Base-by-base conservation (phyloP, 2,888 invertebrate species). In the Cantharis rufa region DNA sequence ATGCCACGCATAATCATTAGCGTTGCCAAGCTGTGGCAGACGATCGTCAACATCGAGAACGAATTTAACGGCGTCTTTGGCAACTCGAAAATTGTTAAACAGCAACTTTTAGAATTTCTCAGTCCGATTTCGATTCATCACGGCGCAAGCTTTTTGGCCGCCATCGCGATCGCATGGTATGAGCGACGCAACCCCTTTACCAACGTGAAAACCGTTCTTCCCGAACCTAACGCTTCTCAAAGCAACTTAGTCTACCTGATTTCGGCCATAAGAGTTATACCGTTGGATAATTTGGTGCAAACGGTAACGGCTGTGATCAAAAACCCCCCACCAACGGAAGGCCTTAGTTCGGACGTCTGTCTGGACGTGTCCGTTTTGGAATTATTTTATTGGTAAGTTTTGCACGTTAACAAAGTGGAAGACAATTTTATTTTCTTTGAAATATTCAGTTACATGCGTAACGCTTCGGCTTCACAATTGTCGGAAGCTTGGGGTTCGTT, bases 131-230 rank as follows among this genome's bases (percentile, higher is more conserved):
- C 95, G 9, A 91, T 94, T 74, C 94, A 95, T 84, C 95, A 96
- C 86, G 94, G 95, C 11, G 90, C 92, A 15, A 94, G 94, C 85
- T 94, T 97, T 83, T 88, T 97, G 75, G 94, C 94, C 9, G 94
- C 96, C 2, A 91, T 96, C 77, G 94, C 96, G 1, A 93, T 96
- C 7, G 95, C 95, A 28, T 97, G 96, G 96, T 93, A 94, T 86
- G 94, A 96, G 82, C 88, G 92, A 73, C 89, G 92, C 73, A 90
- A 91, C 80, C 85, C 89, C 9, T 88, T 88, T 82, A 84, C 84
- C 75, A 89, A 82, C 83, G 88, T 87, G 64, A 91, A 88, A 86
- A 90, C 88, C 84, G 88, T 91, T 79, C 86, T 91, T 78, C 91
- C 92, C 28, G 92, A 93, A 84, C 92, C 93, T 15, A 92, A 92